Base-by-base conservation (phyloP, 2,113 vertebrate genomes). In the Chionomys nivalis region DNA sequence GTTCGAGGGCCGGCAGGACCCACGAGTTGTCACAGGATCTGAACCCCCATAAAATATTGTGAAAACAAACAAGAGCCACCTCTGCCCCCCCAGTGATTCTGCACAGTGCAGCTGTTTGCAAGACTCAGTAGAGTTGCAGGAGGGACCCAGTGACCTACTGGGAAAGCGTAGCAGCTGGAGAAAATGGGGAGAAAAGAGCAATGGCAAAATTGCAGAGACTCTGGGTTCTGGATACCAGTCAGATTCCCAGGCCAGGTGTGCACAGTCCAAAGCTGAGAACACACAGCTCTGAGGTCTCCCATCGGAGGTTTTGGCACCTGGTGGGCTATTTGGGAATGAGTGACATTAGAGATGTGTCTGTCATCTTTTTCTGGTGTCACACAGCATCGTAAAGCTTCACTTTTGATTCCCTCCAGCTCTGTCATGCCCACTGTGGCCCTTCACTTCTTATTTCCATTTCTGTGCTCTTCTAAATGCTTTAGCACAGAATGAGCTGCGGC, bases 31-130 rank as follows among this genome's bases (percentile, higher is more conserved):
- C 77, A 63, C 65, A 65, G 79, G 85, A 93, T 55, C 39, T 73
- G 47, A 55, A 31, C 36, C 28, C 28, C 79, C 36, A 33, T 76
- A 68, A 76, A 72, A 73, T 7, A 16, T 10, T 78, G n/a, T 33
- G 24, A 65, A 79, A 94, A 81, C 75, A 85, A 91, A 87, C 49
- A 90, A 90, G 47, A 85, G 39, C 68, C 24, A 5, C 73, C 9
- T 16, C 61, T 72, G 11, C 47, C 79, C n/a, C n/a, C 49, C 49
- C 11, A 94, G 87, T 36, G 68, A 33, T 44, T 52, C 42, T 47
- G 55, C 47, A 63, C 49, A 49, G 21, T 47, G 85, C 96, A 92
- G 78, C 47, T 78, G 36, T 47, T 93, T 91, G 75, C 42, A 58
- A 7, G 93, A 52, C 26, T 61, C 61, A 65, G 26, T 36, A 1